Percentiles rank a stretch among this genome's conserved stretches.
These are phyloP conservation scores for Plagodis pulveraria DNA, from an alignment of 2,888 invertebrate species.

Conservation along the genomic window DNA sequence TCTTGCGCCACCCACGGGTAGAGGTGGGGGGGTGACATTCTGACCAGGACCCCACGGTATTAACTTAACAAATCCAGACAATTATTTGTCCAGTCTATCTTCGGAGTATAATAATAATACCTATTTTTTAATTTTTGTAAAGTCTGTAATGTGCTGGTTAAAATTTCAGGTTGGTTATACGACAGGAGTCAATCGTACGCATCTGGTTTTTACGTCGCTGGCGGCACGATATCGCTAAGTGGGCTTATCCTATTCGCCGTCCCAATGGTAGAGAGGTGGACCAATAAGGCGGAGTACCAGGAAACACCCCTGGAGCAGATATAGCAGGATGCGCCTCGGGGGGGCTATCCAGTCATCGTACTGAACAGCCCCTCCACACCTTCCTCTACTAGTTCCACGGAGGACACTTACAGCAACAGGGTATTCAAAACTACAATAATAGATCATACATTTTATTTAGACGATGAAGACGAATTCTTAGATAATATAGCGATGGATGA, in stretches of 20 bases:
- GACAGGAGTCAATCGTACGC: conserved; percentile 92
- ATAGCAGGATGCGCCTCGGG: conserved; percentile 66
- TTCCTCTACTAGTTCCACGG: conserved; percentile 59
- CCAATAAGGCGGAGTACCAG: conserved; percentile 50
- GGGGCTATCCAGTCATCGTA: conserved; percentile 65
- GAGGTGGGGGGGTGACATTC: no score
- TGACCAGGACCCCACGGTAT: no score
- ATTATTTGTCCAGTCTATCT: no score
- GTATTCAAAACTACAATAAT: conserved; percentile 74
- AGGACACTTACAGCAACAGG: conserved; percentile 74
- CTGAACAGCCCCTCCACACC: conserved; percentile 78
- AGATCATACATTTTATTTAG: conserved; percentile 62
- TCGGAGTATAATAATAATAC: no score
- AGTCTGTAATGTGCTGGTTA: not conserved
- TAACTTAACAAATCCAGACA: no score
- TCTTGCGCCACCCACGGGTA: no score
- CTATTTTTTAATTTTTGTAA: not conserved
- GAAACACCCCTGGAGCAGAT: conserved; percentile 68
- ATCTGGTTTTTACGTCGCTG: conserved; percentile 95
- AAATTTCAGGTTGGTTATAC: conserved; percentile 90
- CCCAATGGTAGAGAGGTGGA: conserved; percentile 87
- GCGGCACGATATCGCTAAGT: conserved; percentile 92
- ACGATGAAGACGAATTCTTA: conserved; percentile 60
- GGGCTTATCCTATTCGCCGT: conserved; percentile 95
- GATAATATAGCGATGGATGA: conserved; percentile 61